Evolutionary conservation across 2,888 invertebrate species (phyloP).

Genomic region (Perizoma flavofasciatum): DNA sequence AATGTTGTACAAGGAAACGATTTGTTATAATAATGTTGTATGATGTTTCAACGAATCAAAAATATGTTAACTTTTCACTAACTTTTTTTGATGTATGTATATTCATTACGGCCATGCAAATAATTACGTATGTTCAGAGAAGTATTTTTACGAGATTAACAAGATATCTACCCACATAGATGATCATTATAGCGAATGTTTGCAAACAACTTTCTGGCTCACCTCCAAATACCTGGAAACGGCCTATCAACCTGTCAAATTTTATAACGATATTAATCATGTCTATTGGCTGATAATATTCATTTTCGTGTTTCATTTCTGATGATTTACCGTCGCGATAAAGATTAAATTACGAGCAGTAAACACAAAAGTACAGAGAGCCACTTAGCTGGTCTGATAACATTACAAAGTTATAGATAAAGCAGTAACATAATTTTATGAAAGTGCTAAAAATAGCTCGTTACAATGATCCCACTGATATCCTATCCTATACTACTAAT

Average conservation of each 20-base stretch:
- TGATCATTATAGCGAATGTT: slow-evolving; percentile 27
- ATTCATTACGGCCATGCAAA: neutral
- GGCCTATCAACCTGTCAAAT: slow-evolving; percentile 31
- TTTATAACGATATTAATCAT: slow-evolving; percentile 36
- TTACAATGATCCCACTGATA: no score
- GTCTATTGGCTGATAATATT: slow-evolving; percentile 33
- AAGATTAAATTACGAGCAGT: slow-evolving; percentile 18
- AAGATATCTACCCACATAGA: neutral
- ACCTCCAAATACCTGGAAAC: slow-evolving; percentile 38
- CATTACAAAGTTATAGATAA: neutral
- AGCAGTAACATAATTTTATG: neutral
- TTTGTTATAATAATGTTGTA: no score
- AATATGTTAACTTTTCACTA: no score
- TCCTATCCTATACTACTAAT: no score
- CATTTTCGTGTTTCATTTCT: slow-evolving; percentile 26
- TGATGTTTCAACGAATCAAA: no score
- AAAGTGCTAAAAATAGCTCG: neutral
- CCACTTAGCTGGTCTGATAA: slow-evolving; percentile 20
- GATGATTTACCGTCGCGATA: slow-evolving; percentile 27
- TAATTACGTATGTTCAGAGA: no score
- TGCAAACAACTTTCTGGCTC: slow-evolving; percentile 37
- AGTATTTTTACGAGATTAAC: no score
- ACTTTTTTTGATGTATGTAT: neutral
- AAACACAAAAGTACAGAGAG: slow-evolving; percentile 40
- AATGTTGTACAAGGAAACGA: no score